Percentiles rank a stretch among this genome's conserved stretches.
These are phyloP conservation scores for Samia ricini DNA, from an alignment of 1,140 invertebrate species.

Conservation along the genomic window DNA sequence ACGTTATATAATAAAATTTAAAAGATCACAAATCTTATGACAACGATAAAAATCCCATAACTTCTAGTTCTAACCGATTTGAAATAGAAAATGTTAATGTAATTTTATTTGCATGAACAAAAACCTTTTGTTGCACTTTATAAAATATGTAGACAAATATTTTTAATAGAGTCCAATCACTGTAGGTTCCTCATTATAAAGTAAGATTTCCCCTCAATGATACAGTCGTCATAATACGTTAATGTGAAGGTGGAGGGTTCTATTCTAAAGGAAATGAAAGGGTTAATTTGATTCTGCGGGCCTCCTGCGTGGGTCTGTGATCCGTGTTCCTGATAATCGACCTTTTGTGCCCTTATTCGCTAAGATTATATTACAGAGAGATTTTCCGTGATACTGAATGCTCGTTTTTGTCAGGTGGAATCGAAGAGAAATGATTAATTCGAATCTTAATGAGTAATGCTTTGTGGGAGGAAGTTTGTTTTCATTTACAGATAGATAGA, in stretches of 20 bases:
- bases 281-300: not conserved
- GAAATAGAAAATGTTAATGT: too few species aligned
- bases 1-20: too few species aligned
- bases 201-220: not conserved
- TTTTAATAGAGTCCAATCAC: too few species aligned
- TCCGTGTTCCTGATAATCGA: not conserved
- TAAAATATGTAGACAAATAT: too few species aligned
- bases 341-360: not conserved
- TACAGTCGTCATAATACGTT: not conserved
- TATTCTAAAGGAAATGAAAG: slow-evolving; percentile 1
- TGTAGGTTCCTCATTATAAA: too few species aligned
- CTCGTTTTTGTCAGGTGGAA: not conserved
- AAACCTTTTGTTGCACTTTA: too few species aligned
- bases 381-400: not conserved
- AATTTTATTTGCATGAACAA: too few species aligned
- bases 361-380: not conserved
- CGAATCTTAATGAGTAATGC: not conserved
- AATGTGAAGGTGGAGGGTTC: not conserved
- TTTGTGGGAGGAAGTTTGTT: not conserved
- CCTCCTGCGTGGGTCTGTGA: not conserved
- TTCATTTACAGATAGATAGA: not conserved
- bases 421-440: slow-evolving; percentile 1
- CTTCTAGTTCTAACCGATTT: too few species aligned
- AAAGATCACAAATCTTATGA: too few species aligned
- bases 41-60: too few species aligned